These are phyloP conservation scores for Eulemur albifrons DNA, from an alignment of 2,797 vertebrate genomes.

Conservation along the genomic window DNA sequence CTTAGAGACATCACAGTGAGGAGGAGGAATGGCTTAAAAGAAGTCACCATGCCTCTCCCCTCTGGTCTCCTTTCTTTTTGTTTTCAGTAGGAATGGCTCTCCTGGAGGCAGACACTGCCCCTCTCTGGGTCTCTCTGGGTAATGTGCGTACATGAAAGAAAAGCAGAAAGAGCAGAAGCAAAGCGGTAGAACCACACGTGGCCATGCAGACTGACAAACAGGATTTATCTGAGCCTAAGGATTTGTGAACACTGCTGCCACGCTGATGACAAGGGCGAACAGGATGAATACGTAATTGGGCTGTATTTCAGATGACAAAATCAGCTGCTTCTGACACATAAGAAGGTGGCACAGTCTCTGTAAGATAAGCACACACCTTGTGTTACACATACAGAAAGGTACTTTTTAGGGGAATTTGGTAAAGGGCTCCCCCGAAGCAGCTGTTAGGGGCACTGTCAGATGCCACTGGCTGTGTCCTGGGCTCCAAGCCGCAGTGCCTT, in stretches of 20 bases:
- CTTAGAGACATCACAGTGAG: neutral
- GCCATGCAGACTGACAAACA: accelerated
- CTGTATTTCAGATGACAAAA: neutral
- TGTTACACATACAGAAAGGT: neutral
- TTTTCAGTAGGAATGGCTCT: neutral
- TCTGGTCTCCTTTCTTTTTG: neutral
- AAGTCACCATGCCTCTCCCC: neutral
- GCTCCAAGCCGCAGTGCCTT: neutral
- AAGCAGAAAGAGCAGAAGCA: neutral
- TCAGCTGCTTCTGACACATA: neutral
- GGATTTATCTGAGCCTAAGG: neutral
- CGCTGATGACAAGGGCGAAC: neutral
- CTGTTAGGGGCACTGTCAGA: neutral
- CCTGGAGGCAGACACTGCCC: neutral
- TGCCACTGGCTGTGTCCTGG: neutral
- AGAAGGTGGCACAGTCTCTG: neutral
- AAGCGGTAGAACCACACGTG: neutral
- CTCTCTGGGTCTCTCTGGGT: neutral
- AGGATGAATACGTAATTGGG: neutral
- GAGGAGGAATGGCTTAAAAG: neutral
- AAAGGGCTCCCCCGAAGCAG: neutral
- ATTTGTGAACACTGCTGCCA: accelerated
- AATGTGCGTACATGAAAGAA: accelerated
- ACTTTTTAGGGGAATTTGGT: constrained; percentile 69
- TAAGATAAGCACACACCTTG: neutral